A percentile compares a stretch with the other conserved stretches of the same genome.
Conservation (phyloP, 2,797 vertebrate species). For the Masticophis lateralis region DNA sequence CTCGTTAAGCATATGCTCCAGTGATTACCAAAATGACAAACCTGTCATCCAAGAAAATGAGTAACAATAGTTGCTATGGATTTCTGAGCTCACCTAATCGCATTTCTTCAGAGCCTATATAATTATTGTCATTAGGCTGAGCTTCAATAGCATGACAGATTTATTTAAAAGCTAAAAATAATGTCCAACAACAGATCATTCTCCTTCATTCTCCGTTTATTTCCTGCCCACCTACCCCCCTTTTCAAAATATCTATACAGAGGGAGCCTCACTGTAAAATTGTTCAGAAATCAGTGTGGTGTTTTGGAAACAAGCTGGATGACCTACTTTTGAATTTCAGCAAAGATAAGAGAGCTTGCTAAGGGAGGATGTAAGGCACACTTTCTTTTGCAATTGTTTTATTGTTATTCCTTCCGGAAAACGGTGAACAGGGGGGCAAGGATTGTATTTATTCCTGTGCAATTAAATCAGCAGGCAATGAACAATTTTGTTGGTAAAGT, state of each 20-base stretch:
- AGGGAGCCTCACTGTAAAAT: conserved; percentile 58
- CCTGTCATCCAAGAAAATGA: conserved; percentile 62
- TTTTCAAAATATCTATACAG: conserved; percentile 38
- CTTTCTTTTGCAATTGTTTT: conserved; percentile 45
- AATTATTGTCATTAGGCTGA: conserved; percentile 69
- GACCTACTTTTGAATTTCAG: conserved; percentile 63
- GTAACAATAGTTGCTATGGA: conserved; percentile 66
- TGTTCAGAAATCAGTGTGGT: conserved; percentile 60
- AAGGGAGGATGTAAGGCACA: conserved; percentile 24
- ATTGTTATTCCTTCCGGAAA: conserved; percentile 44
- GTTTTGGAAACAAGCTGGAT: conserved; percentile 62
- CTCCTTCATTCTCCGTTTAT: conserved; percentile 41
- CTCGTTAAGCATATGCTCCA: conserved; percentile 65
- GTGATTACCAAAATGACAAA: conserved; percentile 65
- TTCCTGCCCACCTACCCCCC: conserved; percentile 5
- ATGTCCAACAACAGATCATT: conserved; percentile 58
- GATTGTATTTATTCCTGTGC: conserved; percentile 30
- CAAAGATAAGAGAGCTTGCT: conserved; percentile 54
- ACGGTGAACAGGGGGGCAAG: conserved; percentile 40
- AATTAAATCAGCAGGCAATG: conserved; percentile 35
- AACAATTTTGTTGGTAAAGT: neutral
- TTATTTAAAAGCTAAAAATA: conserved; percentile 62
- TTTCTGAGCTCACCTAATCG: conserved; percentile 67
- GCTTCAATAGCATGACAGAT: conserved; percentile 59
- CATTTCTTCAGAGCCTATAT: conserved; percentile 62